Evolutionary conservation across 2,888 invertebrate genomes (phyloP), one percentile per base, ranked within the genome.

Genomic region (Mechanitis messenoides): DNA sequence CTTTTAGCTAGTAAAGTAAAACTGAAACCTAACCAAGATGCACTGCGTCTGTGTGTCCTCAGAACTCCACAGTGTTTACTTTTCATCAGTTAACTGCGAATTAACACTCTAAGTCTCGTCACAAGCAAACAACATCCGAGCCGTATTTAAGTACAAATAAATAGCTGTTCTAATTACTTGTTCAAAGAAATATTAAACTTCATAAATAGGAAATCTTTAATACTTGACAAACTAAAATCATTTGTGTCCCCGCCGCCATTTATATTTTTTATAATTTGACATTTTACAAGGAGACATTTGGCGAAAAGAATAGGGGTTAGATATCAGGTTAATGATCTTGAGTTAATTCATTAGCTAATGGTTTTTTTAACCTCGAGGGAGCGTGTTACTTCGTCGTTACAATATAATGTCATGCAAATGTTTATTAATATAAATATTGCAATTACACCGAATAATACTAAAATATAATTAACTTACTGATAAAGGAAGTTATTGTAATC

Each of bases 81-180:
- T 69, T 70, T 68, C 67, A 65, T 67, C 67, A 71, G 71, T 72
- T 71, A 72, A 66, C 71, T 71, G 68, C 70, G 69, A 71, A 71
- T 72, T 71, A 73, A 71, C 70, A 69, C 71, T 71, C 70, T 57
- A 69, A 69, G 69, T 67, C 67, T 64, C 61, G 61, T 59, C 61
- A 64, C 62, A 55, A 45, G 55, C 65, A 63, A 61, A 64, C 55
- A 62, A 53, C 42, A 56, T 11, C 20, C 47, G n/a, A 57, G 50
- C 53, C 46, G 47, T 61, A 12, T 59, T 47, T 64, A 56, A 58
- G 46, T 56, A 35, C 33, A 20, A 20, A 20, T 45, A 33, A 55
- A 28, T 56, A 58, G 38, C 50, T 20, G 35, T 47, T 3, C 56
- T 59, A 56, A 45, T 42, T 45, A 56, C 20, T 50, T 31, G 42